These are phyloP conservation scores for Andricus curvator DNA, from an alignment of 2,888 invertebrate species.

Conservation along the genomic window DNA sequence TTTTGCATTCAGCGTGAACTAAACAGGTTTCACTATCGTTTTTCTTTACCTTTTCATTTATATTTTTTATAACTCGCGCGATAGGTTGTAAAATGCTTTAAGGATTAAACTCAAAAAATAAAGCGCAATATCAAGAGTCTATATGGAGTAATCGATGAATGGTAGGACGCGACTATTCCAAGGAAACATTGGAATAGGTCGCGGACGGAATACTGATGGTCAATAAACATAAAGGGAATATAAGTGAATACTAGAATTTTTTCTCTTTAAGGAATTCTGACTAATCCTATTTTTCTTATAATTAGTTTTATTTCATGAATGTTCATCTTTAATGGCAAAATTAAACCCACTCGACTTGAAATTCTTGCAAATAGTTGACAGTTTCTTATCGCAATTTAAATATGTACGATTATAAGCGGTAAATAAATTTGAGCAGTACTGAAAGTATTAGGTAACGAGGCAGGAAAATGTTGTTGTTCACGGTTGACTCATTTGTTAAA, in stretches of 20 bases:
- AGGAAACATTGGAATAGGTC: constrained; percentile 23
- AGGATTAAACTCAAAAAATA: neutral
- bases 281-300: neutral
- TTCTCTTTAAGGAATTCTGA: neutral
- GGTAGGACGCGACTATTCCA: neutral
- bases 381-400: neutral
- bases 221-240: neutral
- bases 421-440: neutral
- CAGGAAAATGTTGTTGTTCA: neutral
- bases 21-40: neutral
- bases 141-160: constrained; percentile 9
- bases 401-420: neutral
- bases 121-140: neutral
- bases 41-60: neutral
- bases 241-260: neutral
- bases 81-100: neutral
- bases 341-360: neutral
- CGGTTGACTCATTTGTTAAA: neutral
- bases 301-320: neutral
- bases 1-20: neutral
- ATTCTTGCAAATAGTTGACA: neutral
- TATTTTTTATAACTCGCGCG: neutral
- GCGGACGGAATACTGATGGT: neutral
- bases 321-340: neutral
- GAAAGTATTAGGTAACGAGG: neutral